Evolutionary conservation across 2,797 vertebrate genomes (phyloP), one percentile per base, ranked within the genome.

Genomic region (Rhinella marina): DNA sequence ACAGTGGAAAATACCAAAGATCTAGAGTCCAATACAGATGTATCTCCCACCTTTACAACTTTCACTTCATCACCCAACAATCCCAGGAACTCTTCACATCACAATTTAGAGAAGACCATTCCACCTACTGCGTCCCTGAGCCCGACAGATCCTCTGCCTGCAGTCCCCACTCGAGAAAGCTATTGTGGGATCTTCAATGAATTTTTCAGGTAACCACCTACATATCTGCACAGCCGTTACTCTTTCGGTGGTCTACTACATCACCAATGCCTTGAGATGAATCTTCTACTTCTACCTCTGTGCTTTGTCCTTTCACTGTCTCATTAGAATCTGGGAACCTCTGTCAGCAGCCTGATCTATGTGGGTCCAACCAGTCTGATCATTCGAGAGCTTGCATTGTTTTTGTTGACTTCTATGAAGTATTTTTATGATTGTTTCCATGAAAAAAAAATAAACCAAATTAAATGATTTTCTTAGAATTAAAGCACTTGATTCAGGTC

Each of bases 111-210:
- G 3, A 94, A 93, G 88, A 92, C 87, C 11, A 88, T 91, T 0
- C 0, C 76, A 19, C 87, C 90, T 14, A 82, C 90, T 5, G 19
- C 29, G 66, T 41, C 82, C 52, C 7, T 86, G 70, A 88, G 90
- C 56, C 90, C 93, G 0, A 87, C 91, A 56, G 79, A 78, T 91
- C 91, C 91, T 80, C 90, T 92, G 88, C 93, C 93, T 0, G 88
- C 90, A 64, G 94, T 96, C 84, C 95, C 96, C 89, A 95, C 97
- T n/a, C 82, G 96, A 98, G 90, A 95, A 95, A 81, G 95, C 96
- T 91, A 95, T 96, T 88, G 91, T 95, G 41, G 93, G 93, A 32
- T 93, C 94, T 0, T 92, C 95, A 48, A 89, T 93, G 90, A 92
- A 88, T 76, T n/a, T 88, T 52, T 91, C 95, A 93, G 94, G 94